Evolutionary conservation across 2,113 vertebrate genomes (phyloP).

Genomic region (Sprattus sprattus): DNA sequence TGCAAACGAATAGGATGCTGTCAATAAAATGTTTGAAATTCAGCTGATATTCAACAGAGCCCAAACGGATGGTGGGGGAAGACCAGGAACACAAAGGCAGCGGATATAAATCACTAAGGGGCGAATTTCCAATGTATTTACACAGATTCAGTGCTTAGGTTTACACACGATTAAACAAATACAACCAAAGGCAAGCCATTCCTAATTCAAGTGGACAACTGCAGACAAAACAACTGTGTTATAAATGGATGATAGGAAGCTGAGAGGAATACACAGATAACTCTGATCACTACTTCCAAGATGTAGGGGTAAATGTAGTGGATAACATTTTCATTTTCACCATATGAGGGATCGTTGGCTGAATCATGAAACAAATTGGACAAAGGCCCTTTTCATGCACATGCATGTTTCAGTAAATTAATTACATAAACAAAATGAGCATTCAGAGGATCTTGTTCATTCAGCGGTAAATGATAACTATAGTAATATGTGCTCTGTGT

Average conservation of each 20-base stretch:
- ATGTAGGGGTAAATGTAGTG: not conserved
- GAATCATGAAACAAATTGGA: not conserved
- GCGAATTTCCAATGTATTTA: not conserved
- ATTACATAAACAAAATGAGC: not conserved
- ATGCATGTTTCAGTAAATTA: not conserved
- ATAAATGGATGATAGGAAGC: not conserved
- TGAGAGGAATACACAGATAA: not conserved
- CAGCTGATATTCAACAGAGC: slow-evolving; percentile 35
- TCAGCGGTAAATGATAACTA: not conserved
- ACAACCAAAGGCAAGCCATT: not conserved
- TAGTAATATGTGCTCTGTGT: not conserved
- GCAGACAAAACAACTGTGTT: not conserved
- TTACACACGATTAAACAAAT: not conserved
- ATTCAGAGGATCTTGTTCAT: not conserved
- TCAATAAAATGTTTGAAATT: slow-evolving; percentile 43
- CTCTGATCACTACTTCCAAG: not conserved
- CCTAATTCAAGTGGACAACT: slow-evolving; percentile 4
- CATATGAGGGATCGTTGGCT: not conserved
- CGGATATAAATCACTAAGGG: slow-evolving; percentile 12
- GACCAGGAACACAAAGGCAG: not conserved
- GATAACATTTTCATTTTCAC: not conserved
- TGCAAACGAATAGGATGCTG: slow-evolving; percentile 36
- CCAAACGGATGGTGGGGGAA: slow-evolving; percentile 13
- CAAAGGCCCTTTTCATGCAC: no score
- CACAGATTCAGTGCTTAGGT: not conserved